Evolutionary conservation across 2,113 vertebrate species (phyloP), one percentile per base, ranked within the genome.

Genomic region (Nycticryphes semicollaris): DNA sequence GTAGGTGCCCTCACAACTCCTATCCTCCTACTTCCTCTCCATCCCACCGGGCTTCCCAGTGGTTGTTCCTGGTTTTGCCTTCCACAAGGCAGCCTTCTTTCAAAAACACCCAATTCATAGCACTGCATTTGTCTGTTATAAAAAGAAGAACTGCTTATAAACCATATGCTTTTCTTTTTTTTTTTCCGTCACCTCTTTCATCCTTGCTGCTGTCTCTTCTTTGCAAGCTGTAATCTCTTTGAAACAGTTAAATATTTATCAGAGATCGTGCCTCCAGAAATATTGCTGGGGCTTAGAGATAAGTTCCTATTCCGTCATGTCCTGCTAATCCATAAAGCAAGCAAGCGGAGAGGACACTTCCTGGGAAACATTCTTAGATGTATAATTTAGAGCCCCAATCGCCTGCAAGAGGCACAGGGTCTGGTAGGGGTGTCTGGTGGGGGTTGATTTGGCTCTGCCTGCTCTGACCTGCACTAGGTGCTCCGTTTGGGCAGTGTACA

Each of bases 1-100:
- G 27, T 87, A 64, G 89, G 87, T 95, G 66, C 79, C 69, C 83
- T 91, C 57, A 59, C 62, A 84, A 47, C 53, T 91, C 89, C 81
- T 72, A 69, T 70, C 43, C 83, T 87, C 51, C 72, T 90, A 37
- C 31, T 87, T 67, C 69, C 41, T 63, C 90, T 87, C 4, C 1
- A 23, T 94, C 62, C 53, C 73, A 72, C 89, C 86, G 92, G 64
- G 53, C 60, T 93, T 88, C 70, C 56, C 69, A 60, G 8, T 68
- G 21, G 53, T 81, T 82, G 74, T 77, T 54, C 77, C 81, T 87
- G 39, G 1, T 74, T 95, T 70, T 87, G 74, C 47, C 57, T 89
- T 92, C 72, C 51, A 25, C 19, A 11, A 48, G 48, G 27, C 89
- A 73, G 25, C 35, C 51, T 60, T 69, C 66, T 50, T 79, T 72